Evolutionary conservation across 2,888 invertebrate species (phyloP), one percentile per base, ranked within the genome.

Genomic region (Carabus problematicus): DNA sequence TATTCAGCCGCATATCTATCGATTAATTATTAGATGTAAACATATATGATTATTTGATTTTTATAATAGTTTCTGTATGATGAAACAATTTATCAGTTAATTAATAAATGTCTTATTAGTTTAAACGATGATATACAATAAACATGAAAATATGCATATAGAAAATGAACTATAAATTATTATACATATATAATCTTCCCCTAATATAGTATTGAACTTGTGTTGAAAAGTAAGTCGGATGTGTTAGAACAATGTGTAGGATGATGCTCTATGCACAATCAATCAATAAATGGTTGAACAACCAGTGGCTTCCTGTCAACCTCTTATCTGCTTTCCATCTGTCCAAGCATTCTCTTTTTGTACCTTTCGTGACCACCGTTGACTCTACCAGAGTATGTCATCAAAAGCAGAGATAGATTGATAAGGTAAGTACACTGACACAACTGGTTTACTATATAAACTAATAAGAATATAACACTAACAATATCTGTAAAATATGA

Each of bases 271-370:
- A 29, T 29, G 52, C 18, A 16, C 16, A 14, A 52, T 52, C 52
- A 52, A 52, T 52, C 52, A 52, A 16, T 52, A 52, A 52, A 19
- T 19, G 52, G 16, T 52, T 19, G 19, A 18, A 52, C 16, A 52
- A 52, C 16, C 52, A 52, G 52, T 52, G 52, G 52, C 52, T 52
- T 52, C 52, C n/a, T 52, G 52, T 18, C 52, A 52, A 52, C 16
- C 52, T 16, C 52, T 52, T 52, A 52, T 52, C 52, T 52, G 52
- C 18, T 19, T 14, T 14, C 9, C 52, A 52, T 52, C 52, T 52
- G 52, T 52, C 52, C n/a, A 14, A 52, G 16, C 52, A 52, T 6
- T 19, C 16, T 52, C 18, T 16, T 52, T 52, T 52, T 16, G 16
- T 47, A 14, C 47, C 12, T 9, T 47, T 47, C 47, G 47, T 47